Conservation (phyloP, 2,797 vertebrate species). For the Emys orbicularis region DNA sequence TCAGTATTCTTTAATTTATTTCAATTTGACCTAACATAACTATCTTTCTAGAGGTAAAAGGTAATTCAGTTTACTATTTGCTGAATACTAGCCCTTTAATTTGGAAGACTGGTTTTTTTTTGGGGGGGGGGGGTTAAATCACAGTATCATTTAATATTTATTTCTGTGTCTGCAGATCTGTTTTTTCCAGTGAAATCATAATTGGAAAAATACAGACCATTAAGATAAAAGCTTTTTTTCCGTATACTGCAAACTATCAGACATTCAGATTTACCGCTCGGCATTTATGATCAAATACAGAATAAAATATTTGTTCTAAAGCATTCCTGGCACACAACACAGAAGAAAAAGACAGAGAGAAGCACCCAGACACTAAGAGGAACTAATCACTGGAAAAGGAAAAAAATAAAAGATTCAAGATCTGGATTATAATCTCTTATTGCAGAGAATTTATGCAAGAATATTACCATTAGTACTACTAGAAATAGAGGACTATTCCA, state of each 20-base stretch:
- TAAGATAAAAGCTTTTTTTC: fast-evolving
- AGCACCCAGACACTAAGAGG: not conserved
- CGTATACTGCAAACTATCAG: not conserved
- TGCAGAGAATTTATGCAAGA: not conserved
- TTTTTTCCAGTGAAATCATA: not conserved
- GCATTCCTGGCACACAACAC: not conserved
- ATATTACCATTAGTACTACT: not conserved
- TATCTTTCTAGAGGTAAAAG: fast-evolving
- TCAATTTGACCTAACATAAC: not conserved
- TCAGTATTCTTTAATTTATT: not conserved
- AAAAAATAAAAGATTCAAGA: not conserved
- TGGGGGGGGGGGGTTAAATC: not conserved
- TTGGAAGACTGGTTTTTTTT: too few species aligned
- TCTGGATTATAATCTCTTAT: not conserved
- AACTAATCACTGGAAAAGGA: not conserved
- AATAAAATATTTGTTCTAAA: not conserved
- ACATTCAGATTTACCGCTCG: not conserved
- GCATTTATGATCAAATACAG: not conserved
- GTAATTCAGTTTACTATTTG: not conserved
- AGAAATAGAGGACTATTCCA: not conserved
- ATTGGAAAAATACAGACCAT: not conserved
- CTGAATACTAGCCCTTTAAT: not conserved
- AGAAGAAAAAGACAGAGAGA: not conserved
- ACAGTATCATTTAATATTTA: not conserved
- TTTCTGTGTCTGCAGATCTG: not conserved